A percentile compares a stretch with the other conserved stretches of the same genome.
These are phyloP conservation scores for Astatoreochromis straeleni DNA, from an alignment of 2,113 vertebrate genomes.

Conservation along the genomic window DNA sequence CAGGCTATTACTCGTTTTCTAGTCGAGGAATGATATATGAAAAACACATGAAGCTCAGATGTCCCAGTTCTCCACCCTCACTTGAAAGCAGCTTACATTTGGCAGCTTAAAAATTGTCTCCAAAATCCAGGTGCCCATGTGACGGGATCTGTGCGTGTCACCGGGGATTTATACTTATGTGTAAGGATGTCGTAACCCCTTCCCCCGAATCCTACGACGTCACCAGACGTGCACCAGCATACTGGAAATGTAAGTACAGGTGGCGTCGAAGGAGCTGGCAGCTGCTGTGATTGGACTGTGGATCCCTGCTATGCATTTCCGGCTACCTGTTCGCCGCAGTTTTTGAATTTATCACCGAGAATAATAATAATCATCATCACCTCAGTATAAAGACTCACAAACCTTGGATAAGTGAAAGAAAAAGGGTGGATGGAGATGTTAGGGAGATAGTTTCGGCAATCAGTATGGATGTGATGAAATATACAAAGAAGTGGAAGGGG, in stretches of 20 bases:
- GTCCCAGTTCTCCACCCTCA: not conserved
- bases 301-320: not conserved
- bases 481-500: not conserved
- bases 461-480: not conserved
- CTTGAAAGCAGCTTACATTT: not conserved
- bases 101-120: not conserved
- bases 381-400: not conserved
- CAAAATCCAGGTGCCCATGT: not conserved
- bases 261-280: not conserved
- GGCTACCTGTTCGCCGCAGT: not conserved
- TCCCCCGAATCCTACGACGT: not conserved
- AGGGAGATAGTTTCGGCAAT: not conserved
- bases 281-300: not conserved
- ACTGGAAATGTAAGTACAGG: not conserved
- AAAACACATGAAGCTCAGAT: not conserved
- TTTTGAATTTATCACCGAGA: not conserved
- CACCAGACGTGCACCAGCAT: not conserved
- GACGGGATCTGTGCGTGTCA: not conserved
- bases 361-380: accelerated
- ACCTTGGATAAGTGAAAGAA: not conserved
- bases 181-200: not conserved
- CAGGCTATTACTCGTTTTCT: not conserved
- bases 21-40: not conserved
- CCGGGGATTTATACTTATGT: not conserved
- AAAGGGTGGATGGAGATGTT: not conserved